Evolutionary conservation across 2,888 invertebrate species (phyloP).

Genomic region (Physocephala rufipes): DNA sequence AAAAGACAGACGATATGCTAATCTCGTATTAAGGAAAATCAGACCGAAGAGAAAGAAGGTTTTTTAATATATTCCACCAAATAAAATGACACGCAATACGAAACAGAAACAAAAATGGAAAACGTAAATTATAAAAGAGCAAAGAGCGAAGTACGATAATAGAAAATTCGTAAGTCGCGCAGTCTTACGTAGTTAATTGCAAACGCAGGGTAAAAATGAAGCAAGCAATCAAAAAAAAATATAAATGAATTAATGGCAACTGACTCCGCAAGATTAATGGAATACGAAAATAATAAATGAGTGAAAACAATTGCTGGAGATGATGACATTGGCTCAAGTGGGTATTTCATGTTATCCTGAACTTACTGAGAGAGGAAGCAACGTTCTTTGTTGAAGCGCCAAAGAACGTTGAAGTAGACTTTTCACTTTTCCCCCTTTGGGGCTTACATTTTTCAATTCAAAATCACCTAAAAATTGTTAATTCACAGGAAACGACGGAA

Average conservation of each 20-base stretch:
- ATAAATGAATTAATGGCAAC: no score
- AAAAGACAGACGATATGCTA: no score
- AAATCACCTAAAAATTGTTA: no score
- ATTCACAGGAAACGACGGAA: no score
- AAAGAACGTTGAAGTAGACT: no score
- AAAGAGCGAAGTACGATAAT: not conserved
- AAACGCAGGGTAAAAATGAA: not conserved
- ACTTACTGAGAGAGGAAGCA: no score
- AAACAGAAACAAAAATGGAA: not conserved
- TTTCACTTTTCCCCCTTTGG: no score
- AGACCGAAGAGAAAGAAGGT: not conserved
- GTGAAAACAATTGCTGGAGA: not conserved
- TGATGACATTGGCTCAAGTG: not conserved
- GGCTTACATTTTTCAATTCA: no score
- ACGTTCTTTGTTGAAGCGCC: no score
- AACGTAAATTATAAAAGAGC: not conserved
- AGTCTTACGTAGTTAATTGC: not conserved
- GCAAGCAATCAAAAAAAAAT: no score
- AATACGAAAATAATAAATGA: not conserved
- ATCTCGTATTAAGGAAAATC: not conserved
- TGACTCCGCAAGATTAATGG: no score
- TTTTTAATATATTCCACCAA: not conserved
- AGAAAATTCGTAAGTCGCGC: not conserved
- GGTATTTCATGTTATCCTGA: no score
- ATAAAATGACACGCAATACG: not conserved